phyloP scores from a whole-genome alignment of 2,888 invertebrate genomes.

The Ichneumoninae sp. region DNA sequence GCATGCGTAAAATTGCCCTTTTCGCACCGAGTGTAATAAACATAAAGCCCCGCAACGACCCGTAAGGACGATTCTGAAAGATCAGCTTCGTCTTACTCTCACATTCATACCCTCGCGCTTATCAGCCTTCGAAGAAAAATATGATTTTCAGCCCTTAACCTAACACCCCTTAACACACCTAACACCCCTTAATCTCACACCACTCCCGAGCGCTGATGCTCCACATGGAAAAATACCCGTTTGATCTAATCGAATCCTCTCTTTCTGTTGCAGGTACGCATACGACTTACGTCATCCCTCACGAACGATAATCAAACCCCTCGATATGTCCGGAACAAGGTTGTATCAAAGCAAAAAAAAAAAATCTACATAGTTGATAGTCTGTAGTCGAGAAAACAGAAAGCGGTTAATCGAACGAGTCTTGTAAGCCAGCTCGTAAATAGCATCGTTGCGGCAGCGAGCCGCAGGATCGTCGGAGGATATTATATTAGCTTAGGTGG shows the following conservation, averaged over 20 bases:
- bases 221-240: background rate
- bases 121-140: background rate
- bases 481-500: conserved; percentile 16
- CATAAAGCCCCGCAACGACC: too few relatives aligned
- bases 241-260: conserved; percentile 35
- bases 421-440: background rate
- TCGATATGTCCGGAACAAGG: conserved; percentile 27
- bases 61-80: too few relatives aligned
- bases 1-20: too few relatives aligned
- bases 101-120: too few relatives aligned
- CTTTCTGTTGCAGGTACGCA: conserved; percentile 79
- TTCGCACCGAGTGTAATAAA: too few relatives aligned
- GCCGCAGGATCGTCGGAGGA: conserved; percentile 17
- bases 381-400: background rate
- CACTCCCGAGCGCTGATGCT: background rate
- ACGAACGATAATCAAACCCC: background rate
- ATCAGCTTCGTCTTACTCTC: too few relatives aligned
- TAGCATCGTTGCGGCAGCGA: background rate
- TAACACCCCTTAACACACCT: too few relatives aligned
- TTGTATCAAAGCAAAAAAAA: conserved; percentile 28
- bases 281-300: background rate
- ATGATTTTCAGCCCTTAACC: background rate
- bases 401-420: background rate
- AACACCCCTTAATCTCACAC: too few relatives aligned
- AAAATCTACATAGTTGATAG: conserved; percentile 22